Evolutionary conservation across 1,140 invertebrate species (phyloP), one percentile per base, ranked within the genome.

Genomic region (Oreohelix idahoensis): DNA sequence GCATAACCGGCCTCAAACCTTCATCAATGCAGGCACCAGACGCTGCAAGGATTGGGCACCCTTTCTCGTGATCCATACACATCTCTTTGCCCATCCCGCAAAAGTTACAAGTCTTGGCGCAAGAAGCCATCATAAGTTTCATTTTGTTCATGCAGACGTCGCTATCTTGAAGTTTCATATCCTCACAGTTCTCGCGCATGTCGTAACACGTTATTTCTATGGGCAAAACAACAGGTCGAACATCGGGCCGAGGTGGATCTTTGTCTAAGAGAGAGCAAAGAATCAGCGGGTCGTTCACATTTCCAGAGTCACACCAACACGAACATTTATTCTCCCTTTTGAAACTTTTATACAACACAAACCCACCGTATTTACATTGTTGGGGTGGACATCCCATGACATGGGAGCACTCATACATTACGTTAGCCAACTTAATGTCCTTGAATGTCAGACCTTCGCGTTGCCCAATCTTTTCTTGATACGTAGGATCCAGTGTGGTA

Each of bases 371-470:
- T 2, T 11, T 29, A 23, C 63, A 66, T 2, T 10, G 23, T 45
- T 51, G 32, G 29, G 5, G 2, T 29, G 74, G 74, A 35, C 74
- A 76, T 38, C 42, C 42, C 71, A 42, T 42, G 2, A 73, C 23
- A 15, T 10, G 4, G 1, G 80, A 17, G 73, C 89, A 90, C 17
- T 83, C 78, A 70, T 90, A 90, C 87, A 90, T 90, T 11, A 85
- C 0, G 53, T 89, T 90, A 11, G 86, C 84, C 26, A 89, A 71
- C 78, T 87, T 87, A 70, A 90, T 84, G 79, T 90, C 89, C n/a
- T 85, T 53, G 70, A 89, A 90, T 58, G 88, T 89, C 8, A 89
- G 82, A 2, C 88, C 89, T 29, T 82, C 20, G 1, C 85, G 51
- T 58, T 88, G 86, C 17, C 89, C 89, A 23, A 90, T 89, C 5